Evolutionary conservation across 1,140 invertebrate species (phyloP), one percentile per base, ranked within the genome.

Genomic region (Anoplophora glabripennis): DNA sequence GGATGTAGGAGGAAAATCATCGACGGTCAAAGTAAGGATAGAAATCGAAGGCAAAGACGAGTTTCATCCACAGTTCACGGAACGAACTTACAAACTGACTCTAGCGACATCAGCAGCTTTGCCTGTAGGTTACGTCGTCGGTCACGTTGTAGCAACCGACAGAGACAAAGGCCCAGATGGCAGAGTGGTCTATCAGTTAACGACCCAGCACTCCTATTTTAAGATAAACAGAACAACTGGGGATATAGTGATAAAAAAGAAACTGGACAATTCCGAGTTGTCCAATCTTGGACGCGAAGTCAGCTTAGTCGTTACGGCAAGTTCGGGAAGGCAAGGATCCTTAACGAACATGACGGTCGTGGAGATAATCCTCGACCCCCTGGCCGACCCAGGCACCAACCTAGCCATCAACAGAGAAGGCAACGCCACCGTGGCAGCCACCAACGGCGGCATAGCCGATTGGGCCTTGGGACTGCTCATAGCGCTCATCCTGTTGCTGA

Each of bases 21-120:
- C 89, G 0, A 84, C 83, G 7, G 89, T 92, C 0, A 84, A 86
- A 66, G 92, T 96, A 0, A 81, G 87, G 52, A 84, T 98, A 1
- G 88, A 93, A 71, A 88, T 98, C 57, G 89, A 94, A 67, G 93
- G 93, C 52, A 83, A 87, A 61, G 95, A 98, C 75, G 95, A 98
- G 76, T 97, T 90, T 76, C 86, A 89, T 71, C 95, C 95, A 0
- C 89, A 90, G 64, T 97, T 98, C 70, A 89, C 87, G 0, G 88
- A 94, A 71, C 83, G 87, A 52, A 88, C 89, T 1, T 99, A 98
- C 75, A 84, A 86, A 59, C 97, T 97, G 75, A 77, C 81, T 4
- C 79, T 94, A 17, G 84, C 85, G 3, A 85, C 86, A 9, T 84
- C 86, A 18, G 81, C 84, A 8, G 75, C 80, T 38, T 64, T 88